Evolutionary conservation across 2,113 vertebrate species (phyloP).

Genomic region (Forbesichthys papilliferus): DNA sequence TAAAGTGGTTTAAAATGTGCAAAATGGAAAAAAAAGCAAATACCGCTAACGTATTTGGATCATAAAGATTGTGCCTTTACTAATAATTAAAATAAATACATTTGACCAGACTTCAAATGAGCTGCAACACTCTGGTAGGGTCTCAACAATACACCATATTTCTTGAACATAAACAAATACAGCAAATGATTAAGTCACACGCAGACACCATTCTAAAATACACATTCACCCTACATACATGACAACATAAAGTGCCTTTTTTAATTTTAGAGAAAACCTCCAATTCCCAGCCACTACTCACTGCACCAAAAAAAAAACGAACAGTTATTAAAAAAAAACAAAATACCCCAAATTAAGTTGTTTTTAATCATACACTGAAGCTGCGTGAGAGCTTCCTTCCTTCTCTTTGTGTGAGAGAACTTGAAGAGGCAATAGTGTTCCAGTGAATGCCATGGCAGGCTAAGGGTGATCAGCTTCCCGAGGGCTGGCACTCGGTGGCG

Average conservation of each 20-base stretch:
- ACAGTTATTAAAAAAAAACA: slow-evolving; percentile 13
- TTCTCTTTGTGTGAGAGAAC: slow-evolving; percentile 74
- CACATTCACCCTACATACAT: slow-evolving; percentile 37
- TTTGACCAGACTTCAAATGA: slow-evolving; percentile 63
- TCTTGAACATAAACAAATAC: slow-evolving; percentile 13
- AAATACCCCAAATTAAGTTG: neutral
- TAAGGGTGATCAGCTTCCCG: slow-evolving; percentile 89
- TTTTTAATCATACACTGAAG: slow-evolving; percentile 76
- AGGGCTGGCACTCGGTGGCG: slow-evolving; percentile 82
- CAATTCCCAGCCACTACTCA: slow-evolving; percentile 69
- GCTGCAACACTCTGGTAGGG: slow-evolving; percentile 88
- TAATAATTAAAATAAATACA: slow-evolving; percentile 1
- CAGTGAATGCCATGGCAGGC: slow-evolving; percentile 55
- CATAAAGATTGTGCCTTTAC: slow-evolving; percentile 79
- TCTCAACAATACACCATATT: slow-evolving; percentile 61
- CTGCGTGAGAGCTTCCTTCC: slow-evolving; percentile 60
- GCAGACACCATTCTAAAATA: slow-evolving; percentile 57
- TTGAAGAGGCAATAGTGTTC: slow-evolving; percentile 63
- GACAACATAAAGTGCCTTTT: slow-evolving; percentile 76
- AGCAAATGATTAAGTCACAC: slow-evolving; percentile 67
- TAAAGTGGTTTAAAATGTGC: slow-evolving; percentile 85
- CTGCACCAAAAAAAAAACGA: slow-evolving; percentile 36
- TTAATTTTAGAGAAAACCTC: slow-evolving; percentile 70
- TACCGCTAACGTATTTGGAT: slow-evolving; percentile 72
- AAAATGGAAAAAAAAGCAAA: slow-evolving; percentile 89